phyloP scores from a whole-genome alignment of 2,797 vertebrate genomes.

The Xyrichtys novacula region DNA sequence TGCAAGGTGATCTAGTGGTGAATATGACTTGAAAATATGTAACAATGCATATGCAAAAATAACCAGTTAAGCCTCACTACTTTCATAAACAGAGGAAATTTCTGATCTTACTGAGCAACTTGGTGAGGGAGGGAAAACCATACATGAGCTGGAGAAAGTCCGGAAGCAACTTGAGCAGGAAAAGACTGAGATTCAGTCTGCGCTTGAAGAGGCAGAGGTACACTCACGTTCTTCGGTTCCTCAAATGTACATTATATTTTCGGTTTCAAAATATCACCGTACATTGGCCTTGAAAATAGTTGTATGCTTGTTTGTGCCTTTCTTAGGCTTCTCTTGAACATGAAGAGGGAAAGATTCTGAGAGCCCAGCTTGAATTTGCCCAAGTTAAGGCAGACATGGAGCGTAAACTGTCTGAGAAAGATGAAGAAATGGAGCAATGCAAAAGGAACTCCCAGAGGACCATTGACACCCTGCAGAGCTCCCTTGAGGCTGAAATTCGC shows the following conservation, averaged over 20 bases:
- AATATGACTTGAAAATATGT: background rate
- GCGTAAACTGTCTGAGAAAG: conserved; percentile 90
- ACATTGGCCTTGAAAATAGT: background rate
- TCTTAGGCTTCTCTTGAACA: conserved; percentile 81
- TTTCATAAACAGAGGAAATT: conserved; percentile 81
- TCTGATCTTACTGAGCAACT: conserved; percentile 84
- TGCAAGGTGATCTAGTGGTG: conserved; percentile 65
- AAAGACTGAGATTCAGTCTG: conserved; percentile 90
- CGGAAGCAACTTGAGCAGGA: conserved; percentile 91
- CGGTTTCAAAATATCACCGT: background rate
- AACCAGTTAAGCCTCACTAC: background rate
- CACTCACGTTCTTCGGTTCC: background rate
- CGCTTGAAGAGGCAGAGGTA: conserved; percentile 93
- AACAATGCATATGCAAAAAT: background rate
- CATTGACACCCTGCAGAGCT: conserved; percentile 86
- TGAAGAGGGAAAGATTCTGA: conserved; percentile 91
- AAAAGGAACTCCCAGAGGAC: conserved; percentile 90
- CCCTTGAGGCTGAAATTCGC: conserved; percentile 84
- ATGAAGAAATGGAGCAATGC: conserved; percentile 92
- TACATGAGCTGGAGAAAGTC: conserved; percentile 89
- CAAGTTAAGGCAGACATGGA: conserved; percentile 91
- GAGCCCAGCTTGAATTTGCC: conserved; percentile 90
- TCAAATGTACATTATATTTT: background rate
- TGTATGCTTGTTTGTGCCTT: background rate
- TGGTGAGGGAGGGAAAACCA: conserved; percentile 87